Percentiles rank a stretch among this genome's conserved stretches.
These are phyloP conservation scores for Belgica antarctica DNA, from an alignment of 2,888 invertebrate genomes.

Conservation along the genomic window DNA sequence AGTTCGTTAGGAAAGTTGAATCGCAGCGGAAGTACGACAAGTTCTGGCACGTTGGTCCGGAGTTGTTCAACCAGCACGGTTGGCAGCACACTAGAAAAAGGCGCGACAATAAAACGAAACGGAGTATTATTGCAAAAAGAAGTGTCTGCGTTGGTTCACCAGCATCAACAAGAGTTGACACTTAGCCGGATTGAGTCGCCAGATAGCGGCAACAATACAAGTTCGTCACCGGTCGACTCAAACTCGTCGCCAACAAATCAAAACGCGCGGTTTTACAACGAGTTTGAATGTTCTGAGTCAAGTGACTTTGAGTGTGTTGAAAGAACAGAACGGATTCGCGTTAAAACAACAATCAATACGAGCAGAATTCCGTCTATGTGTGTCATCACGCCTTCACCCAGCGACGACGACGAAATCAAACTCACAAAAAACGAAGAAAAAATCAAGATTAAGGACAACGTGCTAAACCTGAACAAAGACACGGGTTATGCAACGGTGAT, in stretches of 20 bases:
- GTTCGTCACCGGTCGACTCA: slow-evolving; percentile 70
- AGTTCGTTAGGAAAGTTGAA: slow-evolving; percentile 68
- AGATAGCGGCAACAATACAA: slow-evolving; percentile 78
- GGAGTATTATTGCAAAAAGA: slow-evolving; percentile 56
- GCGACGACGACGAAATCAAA: slow-evolving; percentile 72
- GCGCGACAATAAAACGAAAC: slow-evolving; percentile 56
- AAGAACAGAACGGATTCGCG: slow-evolving; percentile 78
- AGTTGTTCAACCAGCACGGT: slow-evolving; percentile 56
- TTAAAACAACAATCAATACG: slow-evolving; percentile 82
- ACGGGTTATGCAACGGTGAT: slow-evolving; percentile 46
- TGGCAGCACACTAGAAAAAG: slow-evolving; percentile 54
- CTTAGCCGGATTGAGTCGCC: slow-evolving; percentile 71
- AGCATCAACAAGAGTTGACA: slow-evolving; percentile 50
- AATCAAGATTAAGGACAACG: slow-evolving; percentile 45
- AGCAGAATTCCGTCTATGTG: slow-evolving; percentile 90
- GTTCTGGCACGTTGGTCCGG: slow-evolving; percentile 61
- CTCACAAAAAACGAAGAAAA: slow-evolving; percentile 39
- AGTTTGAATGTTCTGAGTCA: slow-evolving; percentile 81
- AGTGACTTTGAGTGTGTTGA: slow-evolving; percentile 86
- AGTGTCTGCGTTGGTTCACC: slow-evolving; percentile 61
- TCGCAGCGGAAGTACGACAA: slow-evolving; percentile 58
- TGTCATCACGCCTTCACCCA: slow-evolving; percentile 82
- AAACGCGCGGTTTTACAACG: slow-evolving; percentile 68
- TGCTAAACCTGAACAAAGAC: slow-evolving; percentile 45
- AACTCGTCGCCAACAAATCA: slow-evolving; percentile 65